Conservation (phyloP, 2,888 invertebrate species). For the Parnassius mnemosyne region DNA sequence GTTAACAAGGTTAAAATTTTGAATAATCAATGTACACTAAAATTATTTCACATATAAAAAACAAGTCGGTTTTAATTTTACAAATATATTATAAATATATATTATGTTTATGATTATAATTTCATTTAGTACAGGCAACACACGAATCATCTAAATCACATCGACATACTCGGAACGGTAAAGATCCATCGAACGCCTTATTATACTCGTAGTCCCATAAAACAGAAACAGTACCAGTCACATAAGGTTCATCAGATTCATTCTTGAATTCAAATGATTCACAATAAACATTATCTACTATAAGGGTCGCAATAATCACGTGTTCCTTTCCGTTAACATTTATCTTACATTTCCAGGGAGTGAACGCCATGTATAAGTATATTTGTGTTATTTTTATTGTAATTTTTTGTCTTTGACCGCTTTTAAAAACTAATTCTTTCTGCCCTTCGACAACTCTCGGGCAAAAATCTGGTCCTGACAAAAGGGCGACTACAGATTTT, state of each 20-base stretch:
- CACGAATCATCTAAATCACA: slow-evolving; percentile 57
- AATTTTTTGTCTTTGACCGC: slow-evolving; percentile 48
- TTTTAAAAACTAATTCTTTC: slow-evolving; percentile 43
- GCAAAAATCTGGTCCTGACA: slow-evolving; percentile 62
- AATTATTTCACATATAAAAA: background rate
- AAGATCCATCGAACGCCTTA: slow-evolving; percentile 57
- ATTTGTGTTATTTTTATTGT: slow-evolving; percentile 62
- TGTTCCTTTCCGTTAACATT: slow-evolving; percentile 41
- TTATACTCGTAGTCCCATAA: slow-evolving; percentile 51
- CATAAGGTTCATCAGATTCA: slow-evolving; percentile 43
- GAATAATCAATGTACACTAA: no score
- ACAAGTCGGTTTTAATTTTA: background rate
- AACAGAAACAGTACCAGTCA: slow-evolving; percentile 51
- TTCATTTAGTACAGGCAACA: slow-evolving; percentile 39
- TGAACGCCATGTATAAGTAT: slow-evolving; percentile 65
- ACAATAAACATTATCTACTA: slow-evolving; percentile 56
- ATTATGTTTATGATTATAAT: no score
- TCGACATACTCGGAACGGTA: slow-evolving; percentile 53
- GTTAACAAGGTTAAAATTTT: no score
- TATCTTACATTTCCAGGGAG: slow-evolving; percentile 62
- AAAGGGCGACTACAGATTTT: slow-evolving; percentile 47
- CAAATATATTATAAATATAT: background rate
- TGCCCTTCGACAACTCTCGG: slow-evolving; percentile 52
- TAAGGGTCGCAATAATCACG: slow-evolving; percentile 45
- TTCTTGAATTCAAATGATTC: slow-evolving; percentile 51